These are phyloP conservation scores for Campaea margaritaria DNA, from an alignment of 2,888 invertebrate species.

Conservation along the genomic window DNA sequence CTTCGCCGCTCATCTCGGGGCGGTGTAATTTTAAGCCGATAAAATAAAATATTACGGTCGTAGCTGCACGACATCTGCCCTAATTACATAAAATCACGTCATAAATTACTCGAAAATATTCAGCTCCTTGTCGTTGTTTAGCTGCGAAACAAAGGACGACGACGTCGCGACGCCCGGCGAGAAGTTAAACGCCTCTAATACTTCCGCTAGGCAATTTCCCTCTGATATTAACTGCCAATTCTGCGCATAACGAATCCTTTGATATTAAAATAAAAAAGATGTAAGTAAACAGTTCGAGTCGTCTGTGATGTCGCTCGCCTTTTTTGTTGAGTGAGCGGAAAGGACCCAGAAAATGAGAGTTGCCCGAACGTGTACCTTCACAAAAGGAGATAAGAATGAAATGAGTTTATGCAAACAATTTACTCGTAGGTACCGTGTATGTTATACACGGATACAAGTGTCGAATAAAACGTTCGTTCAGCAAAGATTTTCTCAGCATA, in stretches of 20 bases:
- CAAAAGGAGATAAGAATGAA: conserved; percentile 57
- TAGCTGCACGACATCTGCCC: conserved; percentile 69
- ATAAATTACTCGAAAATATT: conserved; percentile 76
- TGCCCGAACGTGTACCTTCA: conserved; percentile 51
- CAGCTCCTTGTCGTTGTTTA: conserved; percentile 63
- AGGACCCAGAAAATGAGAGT: conserved; percentile 52
- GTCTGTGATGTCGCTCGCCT: conserved; percentile 43
- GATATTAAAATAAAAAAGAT: conserved; percentile 52
- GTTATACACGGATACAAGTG: conserved; percentile 47
- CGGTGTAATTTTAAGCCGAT: conserved; percentile 79
- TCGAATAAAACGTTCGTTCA: conserved; percentile 29
- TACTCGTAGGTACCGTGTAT: conserved; percentile 37
- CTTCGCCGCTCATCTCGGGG: conserved; percentile 71
- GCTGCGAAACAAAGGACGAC: conserved; percentile 71
- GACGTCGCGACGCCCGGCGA: conserved; percentile 56
- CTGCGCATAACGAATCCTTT: conserved; percentile 64
- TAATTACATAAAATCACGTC: conserved; percentile 77
- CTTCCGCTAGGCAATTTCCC: conserved; percentile 66
- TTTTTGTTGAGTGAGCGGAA: conserved; percentile 50
- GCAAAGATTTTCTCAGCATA: conserved; percentile 16
- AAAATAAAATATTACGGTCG: conserved; percentile 80
- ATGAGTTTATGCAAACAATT: conserved; percentile 58
- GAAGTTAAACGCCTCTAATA: conserved; percentile 71
- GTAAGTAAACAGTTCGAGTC: conserved; percentile 41
- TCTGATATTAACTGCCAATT: conserved; percentile 67